Evolutionary conservation across 2,888 invertebrate genomes (phyloP).

Genomic region (Cephus rjabovi): DNA sequence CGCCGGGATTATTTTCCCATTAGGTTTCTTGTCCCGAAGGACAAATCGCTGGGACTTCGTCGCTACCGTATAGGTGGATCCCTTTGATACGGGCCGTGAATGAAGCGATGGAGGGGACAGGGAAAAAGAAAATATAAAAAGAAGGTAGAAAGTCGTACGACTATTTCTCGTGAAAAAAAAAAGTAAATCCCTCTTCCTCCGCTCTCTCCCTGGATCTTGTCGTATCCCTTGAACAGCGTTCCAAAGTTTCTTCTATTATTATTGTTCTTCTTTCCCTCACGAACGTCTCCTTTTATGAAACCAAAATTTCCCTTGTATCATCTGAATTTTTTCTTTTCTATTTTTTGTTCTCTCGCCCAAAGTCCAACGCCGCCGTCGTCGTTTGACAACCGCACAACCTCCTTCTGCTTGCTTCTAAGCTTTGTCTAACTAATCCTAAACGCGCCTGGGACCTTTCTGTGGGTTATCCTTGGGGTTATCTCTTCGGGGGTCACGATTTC

Average conservation of each 20-base stretch:
- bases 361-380: not conserved
- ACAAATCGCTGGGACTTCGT: conserved; percentile 47
- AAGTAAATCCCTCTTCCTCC: not conserved
- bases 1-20: conserved; percentile 59
- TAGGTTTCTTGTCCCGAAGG: conserved; percentile 50
- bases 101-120: not conserved
- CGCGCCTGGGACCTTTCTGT: not conserved
- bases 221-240: not conserved
- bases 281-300: not conserved
- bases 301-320: not conserved
- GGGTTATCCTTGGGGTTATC: not conserved
- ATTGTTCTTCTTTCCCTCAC: too few relatives aligned
- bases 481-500: not conserved
- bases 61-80: not conserved
- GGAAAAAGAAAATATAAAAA: not conserved
- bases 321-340: not conserved
- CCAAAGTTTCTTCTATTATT: not conserved
- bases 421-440: not conserved
- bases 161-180: not conserved
- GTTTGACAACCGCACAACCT: not conserved
- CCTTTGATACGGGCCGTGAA: not conserved
- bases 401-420: not conserved
- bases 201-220: too few relatives aligned
- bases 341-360: too few relatives aligned
- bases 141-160: not conserved